These are phyloP conservation scores for Turnix velox DNA, from an alignment of 2,113 vertebrate genomes.

Conservation along the genomic window DNA sequence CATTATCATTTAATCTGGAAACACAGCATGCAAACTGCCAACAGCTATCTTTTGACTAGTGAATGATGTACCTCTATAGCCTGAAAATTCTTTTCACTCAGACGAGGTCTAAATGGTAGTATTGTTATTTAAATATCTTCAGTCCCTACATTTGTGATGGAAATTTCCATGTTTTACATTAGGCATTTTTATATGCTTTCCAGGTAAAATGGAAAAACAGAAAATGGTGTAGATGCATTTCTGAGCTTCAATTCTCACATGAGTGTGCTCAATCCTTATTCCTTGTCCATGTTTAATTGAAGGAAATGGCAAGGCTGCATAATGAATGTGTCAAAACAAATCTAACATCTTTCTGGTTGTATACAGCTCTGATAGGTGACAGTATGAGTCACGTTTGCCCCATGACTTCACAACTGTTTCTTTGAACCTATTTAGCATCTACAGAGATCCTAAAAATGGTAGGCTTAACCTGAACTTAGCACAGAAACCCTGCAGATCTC, in stretches of 20 bases:
- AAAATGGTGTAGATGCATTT: not conserved
- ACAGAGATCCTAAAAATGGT: not conserved
- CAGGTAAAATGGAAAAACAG: not conserved
- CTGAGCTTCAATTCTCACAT: not conserved
- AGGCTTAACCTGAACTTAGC: not conserved
- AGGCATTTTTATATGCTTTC: not conserved
- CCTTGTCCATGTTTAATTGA: too few species aligned
- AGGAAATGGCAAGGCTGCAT: not conserved
- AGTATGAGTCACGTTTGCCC: not conserved
- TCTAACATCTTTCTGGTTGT: not conserved
- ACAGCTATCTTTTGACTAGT: not conserved
- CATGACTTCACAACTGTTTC: not conserved
- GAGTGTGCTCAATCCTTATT: not conserved
- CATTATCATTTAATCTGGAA: slow-evolving; percentile 27
- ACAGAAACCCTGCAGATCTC: not conserved
- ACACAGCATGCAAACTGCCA: not conserved
- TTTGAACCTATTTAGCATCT: not conserved
- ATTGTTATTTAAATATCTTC: slow-evolving; percentile 59
- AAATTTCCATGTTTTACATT: not conserved
- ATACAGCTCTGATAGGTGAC: not conserved
- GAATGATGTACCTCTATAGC: not conserved
- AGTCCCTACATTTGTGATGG: slow-evolving; percentile 2
- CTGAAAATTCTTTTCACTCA: slow-evolving; percentile 26
- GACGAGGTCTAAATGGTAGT: slow-evolving; percentile 2
- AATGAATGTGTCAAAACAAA: not conserved